Conservation (phyloP, 2,888 invertebrate genomes). For the Epiblema foenella region DNA sequence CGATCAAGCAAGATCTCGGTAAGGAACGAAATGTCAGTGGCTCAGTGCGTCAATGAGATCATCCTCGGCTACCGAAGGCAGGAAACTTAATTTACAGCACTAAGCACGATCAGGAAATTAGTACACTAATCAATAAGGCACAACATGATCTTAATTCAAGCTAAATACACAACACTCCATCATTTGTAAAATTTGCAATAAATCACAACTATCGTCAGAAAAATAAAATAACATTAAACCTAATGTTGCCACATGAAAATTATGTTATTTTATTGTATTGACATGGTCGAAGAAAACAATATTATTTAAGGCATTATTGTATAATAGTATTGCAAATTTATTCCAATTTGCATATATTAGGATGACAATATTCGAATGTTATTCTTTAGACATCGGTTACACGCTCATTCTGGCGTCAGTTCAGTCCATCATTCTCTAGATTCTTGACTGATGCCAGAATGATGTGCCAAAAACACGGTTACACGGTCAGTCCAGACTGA, state of each 20-base stretch:
- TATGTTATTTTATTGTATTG: too few species aligned
- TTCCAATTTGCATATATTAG: not conserved
- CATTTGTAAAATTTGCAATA: constrained; percentile 42
- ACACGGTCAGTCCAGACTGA: too few species aligned
- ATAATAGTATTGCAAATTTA: constrained; percentile 20
- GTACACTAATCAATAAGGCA: constrained; percentile 70
- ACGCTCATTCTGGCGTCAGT: too few species aligned
- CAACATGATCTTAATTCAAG: constrained; percentile 70
- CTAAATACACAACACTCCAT: constrained; percentile 38
- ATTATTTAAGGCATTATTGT: too few species aligned
- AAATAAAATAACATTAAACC: constrained; percentile 42
- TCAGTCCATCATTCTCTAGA: too few species aligned
- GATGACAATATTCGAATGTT: not conserved
- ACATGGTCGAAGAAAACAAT: too few species aligned
- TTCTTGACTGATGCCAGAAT: too few species aligned
- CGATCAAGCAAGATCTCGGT: constrained; percentile 71
- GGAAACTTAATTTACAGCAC: constrained; percentile 48
- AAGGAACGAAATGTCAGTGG: constrained; percentile 79
- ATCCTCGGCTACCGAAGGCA: constrained; percentile 70
- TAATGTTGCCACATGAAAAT: constrained; percentile 27
- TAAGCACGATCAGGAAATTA: constrained; percentile 50
- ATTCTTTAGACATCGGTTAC: too few species aligned
- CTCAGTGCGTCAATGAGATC: constrained; percentile 83
- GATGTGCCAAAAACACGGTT: too few species aligned
- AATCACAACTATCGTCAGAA: constrained; percentile 43